A percentile compares a stretch with the other conserved stretches of the same genome.
These are phyloP conservation scores for Lithophane leautieri DNA, from an alignment of 2,888 invertebrate genomes.

Conservation along the genomic window DNA sequence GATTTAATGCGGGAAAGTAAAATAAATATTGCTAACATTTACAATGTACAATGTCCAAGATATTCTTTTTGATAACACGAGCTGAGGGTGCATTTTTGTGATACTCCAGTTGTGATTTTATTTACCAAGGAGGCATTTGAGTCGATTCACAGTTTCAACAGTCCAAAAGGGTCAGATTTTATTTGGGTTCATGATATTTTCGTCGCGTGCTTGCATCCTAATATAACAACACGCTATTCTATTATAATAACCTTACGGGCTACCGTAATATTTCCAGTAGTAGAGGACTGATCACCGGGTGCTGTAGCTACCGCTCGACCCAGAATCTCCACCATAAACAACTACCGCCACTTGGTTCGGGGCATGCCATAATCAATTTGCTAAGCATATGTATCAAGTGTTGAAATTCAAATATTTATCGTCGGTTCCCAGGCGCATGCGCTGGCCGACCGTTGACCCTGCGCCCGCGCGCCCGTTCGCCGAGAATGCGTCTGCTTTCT, in stretches of 20 bases:
- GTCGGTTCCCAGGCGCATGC: slow-evolving; percentile 87
- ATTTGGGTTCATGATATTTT: slow-evolving; percentile 15
- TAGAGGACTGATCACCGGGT: slow-evolving; percentile 21
- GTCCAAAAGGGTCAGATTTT: slow-evolving; percentile 12
- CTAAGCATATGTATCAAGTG: slow-evolving; percentile 89
- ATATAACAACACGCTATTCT: background rate
- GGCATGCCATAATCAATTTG: slow-evolving; percentile 86
- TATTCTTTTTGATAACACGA: slow-evolving; percentile 39
- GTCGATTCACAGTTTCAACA: slow-evolving; percentile 5
- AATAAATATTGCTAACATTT: slow-evolving; percentile 58
- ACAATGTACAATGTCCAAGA: slow-evolving; percentile 45
- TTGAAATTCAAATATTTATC: slow-evolving; percentile 90
- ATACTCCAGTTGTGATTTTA: slow-evolving; percentile 14
- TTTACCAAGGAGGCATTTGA: slow-evolving; percentile 4
- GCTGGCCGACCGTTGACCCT: slow-evolving; percentile 89
- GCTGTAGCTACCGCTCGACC: slow-evolving; percentile 63
- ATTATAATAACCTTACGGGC: background rate
- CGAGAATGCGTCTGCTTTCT: slow-evolving; percentile 82
- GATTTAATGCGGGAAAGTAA: slow-evolving; percentile 63
- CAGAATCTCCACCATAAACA: slow-evolving; percentile 78
- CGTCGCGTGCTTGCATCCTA: background rate
- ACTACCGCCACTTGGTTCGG: slow-evolving; percentile 72
- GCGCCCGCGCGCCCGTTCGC: slow-evolving; percentile 74
- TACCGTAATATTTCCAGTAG: slow-evolving; percentile 10
- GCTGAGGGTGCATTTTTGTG: slow-evolving; percentile 17